Evolutionary conservation across 2,888 invertebrate genomes (phyloP).

Genomic region (Julus scanicus): DNA sequence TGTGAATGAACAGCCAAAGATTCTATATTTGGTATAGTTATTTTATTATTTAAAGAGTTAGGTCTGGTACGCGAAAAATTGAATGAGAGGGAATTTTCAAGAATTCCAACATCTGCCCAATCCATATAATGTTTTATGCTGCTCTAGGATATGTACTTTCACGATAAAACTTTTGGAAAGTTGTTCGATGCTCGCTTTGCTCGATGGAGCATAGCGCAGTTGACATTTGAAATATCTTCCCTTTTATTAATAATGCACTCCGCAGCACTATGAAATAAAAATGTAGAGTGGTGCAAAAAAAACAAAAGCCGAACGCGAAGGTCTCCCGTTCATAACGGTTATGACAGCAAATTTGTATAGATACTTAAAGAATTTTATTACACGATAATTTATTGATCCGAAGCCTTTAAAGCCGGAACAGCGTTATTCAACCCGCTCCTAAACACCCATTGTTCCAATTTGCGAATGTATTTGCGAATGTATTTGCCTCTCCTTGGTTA

Average conservation of each 20-base stretch:
- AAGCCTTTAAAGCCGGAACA: not conserved
- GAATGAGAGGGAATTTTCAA: constrained; percentile 2
- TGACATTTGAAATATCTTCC: constrained; percentile 33
- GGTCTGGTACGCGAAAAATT: not conserved
- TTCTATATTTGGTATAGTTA: no score
- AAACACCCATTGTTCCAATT: constrained; percentile 1
- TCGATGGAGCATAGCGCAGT: constrained; percentile 15
- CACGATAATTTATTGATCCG: constrained; percentile 27
- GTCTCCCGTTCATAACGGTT: not conserved
- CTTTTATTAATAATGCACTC: constrained; percentile 26
- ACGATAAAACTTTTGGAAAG: not conserved
- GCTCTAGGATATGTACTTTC: not conserved
- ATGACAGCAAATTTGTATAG: constrained; percentile 15
- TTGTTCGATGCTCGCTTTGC: constrained; percentile 17
- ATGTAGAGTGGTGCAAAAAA: constrained; percentile 18
- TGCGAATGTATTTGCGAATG: no score
- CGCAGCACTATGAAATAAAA: not conserved
- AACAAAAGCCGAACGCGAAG: not conserved
- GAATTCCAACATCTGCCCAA: not conserved
- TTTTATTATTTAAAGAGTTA: no score
- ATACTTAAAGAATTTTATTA: constrained; percentile 6
- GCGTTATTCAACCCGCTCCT: not conserved
- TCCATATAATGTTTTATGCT: constrained; percentile 33
- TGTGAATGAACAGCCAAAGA: no score
- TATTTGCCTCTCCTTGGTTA: not conserved